phyloP scores from a whole-genome alignment of 2,797 vertebrate species.

The Amblyraja radiata region DNA sequence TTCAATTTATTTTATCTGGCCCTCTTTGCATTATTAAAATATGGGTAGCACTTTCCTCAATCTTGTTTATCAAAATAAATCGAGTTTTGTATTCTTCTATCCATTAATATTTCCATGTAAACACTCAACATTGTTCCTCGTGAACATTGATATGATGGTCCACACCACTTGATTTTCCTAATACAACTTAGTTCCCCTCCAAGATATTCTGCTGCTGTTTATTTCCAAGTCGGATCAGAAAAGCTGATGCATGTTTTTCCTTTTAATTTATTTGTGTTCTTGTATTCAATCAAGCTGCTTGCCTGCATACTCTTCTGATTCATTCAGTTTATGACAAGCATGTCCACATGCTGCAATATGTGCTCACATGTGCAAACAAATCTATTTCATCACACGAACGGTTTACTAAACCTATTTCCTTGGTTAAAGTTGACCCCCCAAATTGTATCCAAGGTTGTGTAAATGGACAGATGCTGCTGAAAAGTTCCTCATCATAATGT shows the following conservation, averaged over 20 bases:
- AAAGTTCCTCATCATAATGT: not conserved
- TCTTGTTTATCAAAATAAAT: not conserved
- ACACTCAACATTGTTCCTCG: not conserved
- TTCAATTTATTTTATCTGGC: not conserved
- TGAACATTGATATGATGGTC: not conserved
- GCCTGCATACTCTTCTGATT: not conserved
- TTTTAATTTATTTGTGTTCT: not conserved
- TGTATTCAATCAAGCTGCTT: no score
- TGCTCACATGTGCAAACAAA: not conserved
- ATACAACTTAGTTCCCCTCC: not conserved
- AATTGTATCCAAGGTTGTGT: no score
- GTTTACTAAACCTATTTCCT: no score
- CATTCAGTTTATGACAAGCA: no score
- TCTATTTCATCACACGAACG: not conserved
- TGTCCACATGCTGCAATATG: not conserved
- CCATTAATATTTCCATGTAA: not conserved
- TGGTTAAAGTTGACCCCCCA: no score
- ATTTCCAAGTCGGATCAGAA: not conserved
- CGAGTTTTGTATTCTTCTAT: not conserved
- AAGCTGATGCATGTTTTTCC: not conserved
- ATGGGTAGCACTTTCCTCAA: not conserved
- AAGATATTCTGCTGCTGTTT: not conserved
- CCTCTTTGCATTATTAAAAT: not conserved
- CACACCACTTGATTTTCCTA: conserved; percentile 5
- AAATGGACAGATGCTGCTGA: not conserved